Evolutionary conservation across 2,113 vertebrate species (phyloP), one percentile per base, ranked within the genome.

Genomic region (Verasper variegatus): DNA sequence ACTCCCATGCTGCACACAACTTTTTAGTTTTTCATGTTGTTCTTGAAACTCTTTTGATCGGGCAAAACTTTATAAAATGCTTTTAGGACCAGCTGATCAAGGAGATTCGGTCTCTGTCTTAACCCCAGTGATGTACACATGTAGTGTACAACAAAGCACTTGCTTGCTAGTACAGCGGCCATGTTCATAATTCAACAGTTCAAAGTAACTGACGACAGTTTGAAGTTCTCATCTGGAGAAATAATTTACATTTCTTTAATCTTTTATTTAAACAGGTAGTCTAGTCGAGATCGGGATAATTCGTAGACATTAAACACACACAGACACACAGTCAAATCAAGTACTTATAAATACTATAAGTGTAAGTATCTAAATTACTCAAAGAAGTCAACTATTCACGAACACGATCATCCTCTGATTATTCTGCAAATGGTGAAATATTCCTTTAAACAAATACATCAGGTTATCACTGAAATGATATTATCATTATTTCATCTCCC

Each of bases 1-100:
- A 80, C 65, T 74, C 79, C 62, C 21, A 24, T 45, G 61, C 57
- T 71, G 35, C 68, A 75, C n/a, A 61, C 65, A 76, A 74, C 24
- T 13, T 45, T 52, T 31, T 81, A 58, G 40, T 60, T 31, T 37
- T 71, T 59, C 2, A 72, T 67, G 52, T 68, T 70, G 37, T 62
- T 76, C 47, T 17, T 35, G 21, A 76, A 69, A 71, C 14, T 27
- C 21, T 73, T 84, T 74, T 47, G 37, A 76, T 68, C 20, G 49
- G 57, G 21, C 2, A 5, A 58, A 80, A 57, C 47, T 15, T 52
- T 27, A 42, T 85, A n/a, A 47, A 68, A 72, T 24, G 58, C 20
- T 54, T 62, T 60, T n/a, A 63, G 27, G 11, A 21, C 52, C 18
- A 62, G 31, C 64, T 79, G 54, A 79, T 85, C 17, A 83, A 72